A percentile compares a stretch with the other conserved stretches of the same genome.
Conservation (phyloP, 2,797 vertebrate species). For the Chromis chromis region DNA sequence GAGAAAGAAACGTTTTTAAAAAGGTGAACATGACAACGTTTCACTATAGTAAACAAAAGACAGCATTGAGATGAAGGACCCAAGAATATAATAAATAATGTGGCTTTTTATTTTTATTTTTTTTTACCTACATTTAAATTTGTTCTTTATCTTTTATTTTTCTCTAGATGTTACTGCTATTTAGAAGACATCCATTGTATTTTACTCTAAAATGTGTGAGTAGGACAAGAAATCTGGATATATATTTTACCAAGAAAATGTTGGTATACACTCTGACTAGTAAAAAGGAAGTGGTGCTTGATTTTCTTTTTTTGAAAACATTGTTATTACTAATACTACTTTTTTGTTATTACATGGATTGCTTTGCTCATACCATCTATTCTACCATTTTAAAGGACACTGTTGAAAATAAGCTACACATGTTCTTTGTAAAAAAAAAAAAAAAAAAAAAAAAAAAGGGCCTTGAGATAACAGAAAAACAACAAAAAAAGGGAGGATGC, state of each 20-base stretch:
- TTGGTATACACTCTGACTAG: no score
- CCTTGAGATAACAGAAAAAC: slow-evolving; percentile 30
- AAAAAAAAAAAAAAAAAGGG: slow-evolving; percentile 3
- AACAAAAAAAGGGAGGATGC: slow-evolving; percentile 25
- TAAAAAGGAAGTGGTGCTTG: background rate
- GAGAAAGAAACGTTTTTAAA: background rate
- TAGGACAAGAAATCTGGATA: no score
- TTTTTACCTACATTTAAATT: background rate
- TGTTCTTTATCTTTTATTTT: background rate
- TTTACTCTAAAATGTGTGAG: no score
- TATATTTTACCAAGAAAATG: no score
- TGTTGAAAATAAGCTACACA: slow-evolving; percentile 10
- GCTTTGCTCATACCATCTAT: background rate
- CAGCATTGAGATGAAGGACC: background rate
- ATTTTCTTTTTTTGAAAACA: background rate
- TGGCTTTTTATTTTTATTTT: no score
- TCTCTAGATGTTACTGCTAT: background rate
- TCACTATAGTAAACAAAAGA: background rate
- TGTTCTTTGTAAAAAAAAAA: slow-evolving; percentile 11
- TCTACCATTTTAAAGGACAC: slow-evolving; percentile 6
- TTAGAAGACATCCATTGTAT: no score
- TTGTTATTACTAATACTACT: background rate
- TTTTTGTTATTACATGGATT: background rate
- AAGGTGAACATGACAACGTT: slow-evolving; percentile 1
- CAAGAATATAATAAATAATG: background rate